Percentiles rank a stretch among this genome's conserved stretches.
phyloP scores from a whole-genome alignment of 2,888 invertebrate species.

The Hedychridium roseum region DNA sequence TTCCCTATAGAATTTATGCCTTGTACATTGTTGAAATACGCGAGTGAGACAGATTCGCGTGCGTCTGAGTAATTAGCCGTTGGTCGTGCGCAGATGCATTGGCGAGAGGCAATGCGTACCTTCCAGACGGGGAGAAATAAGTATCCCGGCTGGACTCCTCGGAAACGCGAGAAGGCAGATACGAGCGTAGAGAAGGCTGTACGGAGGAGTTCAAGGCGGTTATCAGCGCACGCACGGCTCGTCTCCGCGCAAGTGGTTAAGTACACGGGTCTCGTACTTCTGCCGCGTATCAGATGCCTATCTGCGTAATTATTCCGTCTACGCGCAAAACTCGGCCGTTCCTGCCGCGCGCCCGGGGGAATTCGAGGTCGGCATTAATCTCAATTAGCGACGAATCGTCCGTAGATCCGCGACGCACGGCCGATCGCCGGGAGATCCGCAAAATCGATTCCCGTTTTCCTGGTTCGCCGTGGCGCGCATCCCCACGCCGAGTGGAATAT shows the following conservation, averaged over 20 bases:
- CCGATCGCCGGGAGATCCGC: slow-evolving; percentile 5
- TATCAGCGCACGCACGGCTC: slow-evolving; percentile 23
- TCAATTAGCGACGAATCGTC: slow-evolving; percentile 40
- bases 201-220: slow-evolving; percentile 28
- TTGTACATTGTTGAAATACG: too few relatives aligned
- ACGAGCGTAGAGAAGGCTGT: slow-evolving; percentile 13
- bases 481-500: slow-evolving; percentile 30
- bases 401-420: slow-evolving; percentile 14
- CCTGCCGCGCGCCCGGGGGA: slow-evolving; percentile 32
- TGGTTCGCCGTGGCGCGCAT: slow-evolving; percentile 6
- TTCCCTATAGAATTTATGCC: too few relatives aligned
- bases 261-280: slow-evolving; percentile 12
- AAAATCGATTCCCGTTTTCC: slow-evolving; percentile 37
- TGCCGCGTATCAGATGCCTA: slow-evolving; percentile 37
- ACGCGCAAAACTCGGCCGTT: too few relatives aligned
- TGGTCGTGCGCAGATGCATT: too few relatives aligned
- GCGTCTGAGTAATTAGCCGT: too few relatives aligned
- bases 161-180: slow-evolving; percentile 27
- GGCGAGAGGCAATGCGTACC: too few relatives aligned
- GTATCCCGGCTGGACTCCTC: slow-evolving; percentile 8
- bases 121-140: neutral
- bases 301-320: slow-evolving; percentile 48
- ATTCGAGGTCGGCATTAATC: slow-evolving; percentile 43
- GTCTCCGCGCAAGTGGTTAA: slow-evolving; percentile 20
- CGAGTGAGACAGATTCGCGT: too few relatives aligned